These are phyloP conservation scores for Euura saliciscinereae DNA, from an alignment of 1,140 invertebrate genomes.

Conservation along the genomic window DNA sequence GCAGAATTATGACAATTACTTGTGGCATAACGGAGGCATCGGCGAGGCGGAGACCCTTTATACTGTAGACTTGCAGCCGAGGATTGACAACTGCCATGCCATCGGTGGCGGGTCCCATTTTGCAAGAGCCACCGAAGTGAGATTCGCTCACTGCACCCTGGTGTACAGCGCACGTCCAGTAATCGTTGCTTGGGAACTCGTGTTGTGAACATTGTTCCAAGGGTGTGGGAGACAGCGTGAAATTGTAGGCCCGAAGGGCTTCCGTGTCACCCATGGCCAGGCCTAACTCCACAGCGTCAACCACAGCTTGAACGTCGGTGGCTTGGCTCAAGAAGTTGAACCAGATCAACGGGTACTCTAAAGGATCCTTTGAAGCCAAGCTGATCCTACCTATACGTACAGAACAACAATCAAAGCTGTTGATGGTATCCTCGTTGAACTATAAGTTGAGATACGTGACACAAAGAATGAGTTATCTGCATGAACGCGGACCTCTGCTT, in stretches of 20 bases:
- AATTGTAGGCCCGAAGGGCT: slow-evolving; percentile 35
- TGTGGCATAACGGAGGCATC: slow-evolving; percentile 56
- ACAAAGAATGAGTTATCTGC: too few relatives aligned
- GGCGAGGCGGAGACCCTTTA: slow-evolving; percentile 56
- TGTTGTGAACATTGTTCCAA: slow-evolving; percentile 35
- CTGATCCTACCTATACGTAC: slow-evolving; percentile 58
- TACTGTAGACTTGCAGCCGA: slow-evolving; percentile 52
- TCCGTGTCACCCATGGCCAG: slow-evolving; percentile 40
- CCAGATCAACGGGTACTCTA: slow-evolving; percentile 63
- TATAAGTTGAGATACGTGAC: slow-evolving; percentile 31
- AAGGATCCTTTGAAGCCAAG: slow-evolving; percentile 58
- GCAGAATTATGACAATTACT: too few relatives aligned
- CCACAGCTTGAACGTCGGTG: slow-evolving; percentile 51
- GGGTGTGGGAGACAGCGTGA: slow-evolving; percentile 28
- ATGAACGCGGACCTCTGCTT: too few relatives aligned
- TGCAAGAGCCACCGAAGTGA: slow-evolving; percentile 65
- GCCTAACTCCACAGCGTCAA: slow-evolving; percentile 49
- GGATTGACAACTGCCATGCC: slow-evolving; percentile 58
- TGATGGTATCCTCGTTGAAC: slow-evolving; percentile 35
- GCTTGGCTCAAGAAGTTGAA: slow-evolving; percentile 62
- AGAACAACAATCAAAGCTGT: too few relatives aligned
- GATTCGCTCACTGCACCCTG: slow-evolving; percentile 58
- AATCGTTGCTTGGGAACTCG: slow-evolving; percentile 56
- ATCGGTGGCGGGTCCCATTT: slow-evolving; percentile 62
- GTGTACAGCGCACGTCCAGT: slow-evolving; percentile 62